Evolutionary conservation across 1,140 invertebrate species (phyloP).

Genomic region (Arion vulgaris): DNA sequence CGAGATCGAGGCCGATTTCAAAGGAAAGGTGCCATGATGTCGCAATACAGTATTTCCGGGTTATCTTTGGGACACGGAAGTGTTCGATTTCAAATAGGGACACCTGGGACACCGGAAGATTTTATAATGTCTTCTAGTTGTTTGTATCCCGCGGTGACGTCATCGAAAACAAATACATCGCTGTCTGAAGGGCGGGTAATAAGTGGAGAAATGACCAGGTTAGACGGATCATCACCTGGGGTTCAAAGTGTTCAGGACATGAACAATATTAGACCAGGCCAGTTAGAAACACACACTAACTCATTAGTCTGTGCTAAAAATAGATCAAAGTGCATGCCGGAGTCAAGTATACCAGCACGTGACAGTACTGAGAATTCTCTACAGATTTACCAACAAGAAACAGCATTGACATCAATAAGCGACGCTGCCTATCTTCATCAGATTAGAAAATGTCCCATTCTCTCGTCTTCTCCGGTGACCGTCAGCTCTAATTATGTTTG

Average conservation of each 20-base stretch:
- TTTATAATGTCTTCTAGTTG: background rate
- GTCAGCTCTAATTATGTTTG: background rate
- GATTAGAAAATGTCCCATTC: too few relatives aligned
- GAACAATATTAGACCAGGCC: background rate
- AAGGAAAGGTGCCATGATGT: background rate
- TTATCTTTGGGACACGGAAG: slow-evolving; percentile 13
- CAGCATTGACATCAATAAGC: background rate
- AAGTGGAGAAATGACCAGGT: background rate
- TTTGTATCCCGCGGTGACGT: slow-evolving; percentile 2
- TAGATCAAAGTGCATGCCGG: slow-evolving; percentile 1
- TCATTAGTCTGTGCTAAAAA: background rate
- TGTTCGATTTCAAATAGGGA: slow-evolving; percentile 21
- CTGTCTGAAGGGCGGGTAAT: background rate
- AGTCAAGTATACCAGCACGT: background rate
- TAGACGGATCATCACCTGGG: background rate
- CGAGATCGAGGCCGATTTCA: slow-evolving; percentile 11
- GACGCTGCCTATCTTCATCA: background rate
- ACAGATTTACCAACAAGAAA: background rate
- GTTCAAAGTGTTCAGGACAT: background rate
- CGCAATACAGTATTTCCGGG: slow-evolving; percentile 2
- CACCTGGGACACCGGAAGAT: slow-evolving; percentile 24
- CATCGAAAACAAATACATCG: background rate
- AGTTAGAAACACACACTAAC: background rate
- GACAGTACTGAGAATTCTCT: background rate
- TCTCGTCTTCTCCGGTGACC: background rate